These are phyloP conservation scores for Galeruca laticollis DNA, from an alignment of 2,888 invertebrate species.

Conservation along the genomic window DNA sequence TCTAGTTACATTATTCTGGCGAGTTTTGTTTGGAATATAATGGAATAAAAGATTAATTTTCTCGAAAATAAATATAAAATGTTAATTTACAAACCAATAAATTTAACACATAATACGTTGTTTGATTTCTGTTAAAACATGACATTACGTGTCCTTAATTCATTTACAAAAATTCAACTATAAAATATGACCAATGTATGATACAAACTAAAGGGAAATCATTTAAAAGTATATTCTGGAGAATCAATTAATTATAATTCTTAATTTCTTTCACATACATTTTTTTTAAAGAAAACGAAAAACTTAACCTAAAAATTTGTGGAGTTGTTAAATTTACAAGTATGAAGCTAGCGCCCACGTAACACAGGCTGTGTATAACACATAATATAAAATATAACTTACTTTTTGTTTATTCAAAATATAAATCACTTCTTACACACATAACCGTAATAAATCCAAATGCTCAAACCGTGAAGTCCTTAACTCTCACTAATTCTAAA, in stretches of 20 bases:
- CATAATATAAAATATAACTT: slow-evolving; percentile 9
- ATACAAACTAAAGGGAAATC: not conserved
- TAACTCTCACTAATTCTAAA: too few species aligned
- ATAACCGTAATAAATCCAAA: slow-evolving; percentile 25
- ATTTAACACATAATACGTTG: too few species aligned
- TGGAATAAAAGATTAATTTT: too few species aligned
- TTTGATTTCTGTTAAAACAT: not conserved
- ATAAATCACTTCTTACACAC: slow-evolving; percentile 24
- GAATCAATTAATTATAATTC: not conserved
- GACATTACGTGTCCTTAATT: slow-evolving; percentile 7
- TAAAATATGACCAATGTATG: not conserved
- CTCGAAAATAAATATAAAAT: too few species aligned
- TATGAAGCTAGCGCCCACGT: slow-evolving; percentile 22
- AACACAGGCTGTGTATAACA: not conserved
- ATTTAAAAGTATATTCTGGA: not conserved
- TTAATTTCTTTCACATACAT: not conserved
- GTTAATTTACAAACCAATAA: not conserved
- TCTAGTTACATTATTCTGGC: too few species aligned
- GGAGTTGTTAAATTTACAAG: slow-evolving; percentile 18
- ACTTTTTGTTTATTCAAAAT: slow-evolving; percentile 23
- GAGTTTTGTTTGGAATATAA: too few species aligned
- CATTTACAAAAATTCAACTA: not conserved
- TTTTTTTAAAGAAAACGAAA: slow-evolving; percentile 13
- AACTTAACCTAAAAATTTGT: slow-evolving; percentile 29
- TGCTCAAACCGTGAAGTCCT: too few species aligned